Evolutionary conservation across 2,797 vertebrate genomes (phyloP), one percentile per base, ranked within the genome.

Genomic region (Gallinago solitaria): DNA sequence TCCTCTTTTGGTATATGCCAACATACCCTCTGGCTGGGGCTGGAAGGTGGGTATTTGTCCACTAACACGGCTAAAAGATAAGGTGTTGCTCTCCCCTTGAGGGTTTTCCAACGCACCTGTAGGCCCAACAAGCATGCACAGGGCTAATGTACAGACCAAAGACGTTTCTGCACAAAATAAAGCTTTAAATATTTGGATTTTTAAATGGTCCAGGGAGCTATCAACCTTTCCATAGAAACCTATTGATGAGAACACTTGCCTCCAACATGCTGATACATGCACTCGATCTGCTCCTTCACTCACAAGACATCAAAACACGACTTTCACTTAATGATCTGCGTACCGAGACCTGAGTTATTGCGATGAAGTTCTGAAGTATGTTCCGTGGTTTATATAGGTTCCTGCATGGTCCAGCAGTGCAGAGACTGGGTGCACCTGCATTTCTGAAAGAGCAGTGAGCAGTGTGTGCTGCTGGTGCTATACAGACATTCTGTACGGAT

Each of bases 391-490:
- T n/a, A 9, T 3, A 63, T 5, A 56, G 8, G 20, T n/a, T 71
- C 14, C 35, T 60, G 8, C 30, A 4, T 4, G 2, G 12, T 10
- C 9, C 18, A 64, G 11, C 6, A 18, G 8, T 7, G 5, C 13
- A 35, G 21, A 64, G 32, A 32, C 4, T 50, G 24, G 9, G 24
- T 33, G 5, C 9, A 47, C 5, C 10, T 51, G 13, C 10, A 5
- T 60, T 68, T 78, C 53, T 23, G n/a, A 53, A 50, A 39, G 16
- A 41, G 2, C 2, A 5, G 8, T 71, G 25, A 41, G 9, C 1
- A 0, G 21, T 30, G 1, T 33, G 5, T 12, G 1, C 24, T 61
- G 32, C 47, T 45, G 28, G 8, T 74, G 28, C 2, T 60, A 6
- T 45, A 25, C 3, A 18, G 17, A n/a, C 16, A 19, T 5, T 23